phyloP scores from a whole-genome alignment of 1,140 invertebrate genomes.

The Pseudobourletiella spinata region DNA sequence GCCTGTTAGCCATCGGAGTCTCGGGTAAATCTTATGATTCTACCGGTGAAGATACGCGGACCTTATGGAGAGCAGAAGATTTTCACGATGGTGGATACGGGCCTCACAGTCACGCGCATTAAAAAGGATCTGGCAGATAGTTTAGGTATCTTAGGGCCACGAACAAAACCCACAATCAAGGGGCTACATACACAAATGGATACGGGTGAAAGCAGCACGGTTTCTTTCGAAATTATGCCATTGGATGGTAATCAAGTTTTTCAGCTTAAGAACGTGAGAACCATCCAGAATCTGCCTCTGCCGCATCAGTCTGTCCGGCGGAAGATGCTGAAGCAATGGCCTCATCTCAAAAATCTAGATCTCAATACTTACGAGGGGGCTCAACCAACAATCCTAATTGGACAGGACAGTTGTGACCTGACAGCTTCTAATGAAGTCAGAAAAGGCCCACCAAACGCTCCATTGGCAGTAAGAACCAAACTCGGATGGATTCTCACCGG shows the following conservation, averaged over 20 bases:
- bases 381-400: slow-evolving; percentile 7
- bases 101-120: not conserved
- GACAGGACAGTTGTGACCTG: not conserved
- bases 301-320: not conserved
- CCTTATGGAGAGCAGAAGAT: not conserved
- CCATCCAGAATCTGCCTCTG: not conserved
- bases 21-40: too few species aligned
- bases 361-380: not conserved
- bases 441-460: not conserved
- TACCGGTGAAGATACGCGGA: too few species aligned
- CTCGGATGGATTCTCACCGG: not conserved
- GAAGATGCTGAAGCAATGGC: not conserved
- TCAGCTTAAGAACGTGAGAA: not conserved
- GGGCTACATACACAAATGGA: not conserved
- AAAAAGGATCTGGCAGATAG: not conserved
- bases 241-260: not conserved
- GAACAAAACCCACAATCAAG: not conserved
- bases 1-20: too few species aligned
- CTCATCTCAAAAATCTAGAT: not conserved
- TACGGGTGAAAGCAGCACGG: not conserved
- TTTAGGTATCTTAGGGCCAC: not conserved
- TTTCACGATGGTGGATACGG: slow-evolving; percentile 9
- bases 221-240: not conserved
- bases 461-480: not conserved
- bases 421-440: not conserved